Base-by-base conservation (phyloP, 2,888 invertebrate genomes). In the Zhuqinia jingwanae region DNA sequence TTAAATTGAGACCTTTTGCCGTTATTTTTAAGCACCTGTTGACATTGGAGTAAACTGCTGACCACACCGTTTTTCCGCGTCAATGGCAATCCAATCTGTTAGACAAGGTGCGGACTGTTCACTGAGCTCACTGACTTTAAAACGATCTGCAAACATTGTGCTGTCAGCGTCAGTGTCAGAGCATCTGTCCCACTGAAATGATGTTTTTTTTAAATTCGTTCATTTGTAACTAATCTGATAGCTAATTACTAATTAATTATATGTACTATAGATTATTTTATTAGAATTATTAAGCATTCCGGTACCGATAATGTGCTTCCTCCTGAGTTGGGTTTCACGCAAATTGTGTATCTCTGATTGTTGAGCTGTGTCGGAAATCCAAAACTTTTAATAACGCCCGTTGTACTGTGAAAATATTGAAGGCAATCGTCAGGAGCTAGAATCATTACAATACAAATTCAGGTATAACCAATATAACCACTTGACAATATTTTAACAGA, bases 341-440 rank as follows among this genome's bases (percentile, higher is more conserved):
- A 89, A 56, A 89, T 79, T 2, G 88, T 82, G 47, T 89, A 89
- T 13, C 50, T 27, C 58, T 88, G 89, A 50, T 88, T 86, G 60
- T 88, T 89, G n/a, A 87, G 47, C 45, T 89, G 89, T 45, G 77
- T 45, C 2, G 88, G 88, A 45, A 65, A 89, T n/a, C 88, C 89
- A 47, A 89, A 89, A 42, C 88, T 88, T 45, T 83, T 85, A 5
- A 89, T 63, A 0, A 75, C 53, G 0, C 45, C 76, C 1, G 87
- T 82, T 0, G 79, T 76, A 5, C 73, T 47, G 5, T 87, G 83
- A 75, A 78, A 88, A 30, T 88, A 89, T 60, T 89, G 89, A 8
- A 89, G 87, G 30, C 89, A 89, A 30, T 87, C 70, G 25, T 82
- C 68, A 2, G 89, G 89, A 2, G 87, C 89, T 36, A 36, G 3